phyloP scores from a whole-genome alignment of 2,797 vertebrate genomes.

The Lutra lutra region DNA sequence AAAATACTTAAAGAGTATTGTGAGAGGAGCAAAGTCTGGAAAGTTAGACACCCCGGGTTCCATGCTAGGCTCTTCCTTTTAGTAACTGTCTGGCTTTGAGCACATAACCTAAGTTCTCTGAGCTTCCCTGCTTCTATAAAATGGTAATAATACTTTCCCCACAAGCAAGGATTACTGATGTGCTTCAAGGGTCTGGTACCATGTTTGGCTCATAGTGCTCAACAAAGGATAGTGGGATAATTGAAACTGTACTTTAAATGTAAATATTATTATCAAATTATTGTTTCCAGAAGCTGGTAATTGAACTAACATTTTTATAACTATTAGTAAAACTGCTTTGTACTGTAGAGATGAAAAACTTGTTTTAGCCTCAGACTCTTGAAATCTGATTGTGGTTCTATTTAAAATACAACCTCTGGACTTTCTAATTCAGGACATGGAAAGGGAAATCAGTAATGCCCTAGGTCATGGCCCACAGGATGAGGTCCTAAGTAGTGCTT shows the following conservation, averaged over 20 bases:
- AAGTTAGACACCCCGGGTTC: not conserved
- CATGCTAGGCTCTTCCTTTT: not conserved
- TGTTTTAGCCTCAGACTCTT: slow-evolving; percentile 41
- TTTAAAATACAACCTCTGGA: not conserved
- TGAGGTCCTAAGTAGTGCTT: slow-evolving; percentile 92
- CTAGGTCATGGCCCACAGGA: slow-evolving; percentile 88
- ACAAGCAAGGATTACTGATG: not conserved
- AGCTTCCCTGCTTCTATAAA: not conserved
- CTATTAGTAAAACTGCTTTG: not conserved
- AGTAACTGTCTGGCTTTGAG: slow-evolving; percentile 3
- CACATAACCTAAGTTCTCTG: not conserved
- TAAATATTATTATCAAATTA: not conserved
- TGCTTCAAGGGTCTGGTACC: not conserved
- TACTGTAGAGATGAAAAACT: not conserved
- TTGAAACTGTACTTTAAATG: not conserved
- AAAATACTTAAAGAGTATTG: not conserved
- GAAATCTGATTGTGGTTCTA: not conserved
- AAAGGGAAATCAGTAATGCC: slow-evolving; percentile 89
- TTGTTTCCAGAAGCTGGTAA: slow-evolving; percentile 24
- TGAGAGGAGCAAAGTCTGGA: not conserved
- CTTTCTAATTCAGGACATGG: slow-evolving; percentile 91
- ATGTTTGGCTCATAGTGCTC: not conserved
- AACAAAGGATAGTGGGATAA: not conserved
- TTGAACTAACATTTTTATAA: not conserved
- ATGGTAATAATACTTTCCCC: not conserved